Evolutionary conservation across 2,113 vertebrate species (phyloP).

Genomic region (Sander lucioperca): DNA sequence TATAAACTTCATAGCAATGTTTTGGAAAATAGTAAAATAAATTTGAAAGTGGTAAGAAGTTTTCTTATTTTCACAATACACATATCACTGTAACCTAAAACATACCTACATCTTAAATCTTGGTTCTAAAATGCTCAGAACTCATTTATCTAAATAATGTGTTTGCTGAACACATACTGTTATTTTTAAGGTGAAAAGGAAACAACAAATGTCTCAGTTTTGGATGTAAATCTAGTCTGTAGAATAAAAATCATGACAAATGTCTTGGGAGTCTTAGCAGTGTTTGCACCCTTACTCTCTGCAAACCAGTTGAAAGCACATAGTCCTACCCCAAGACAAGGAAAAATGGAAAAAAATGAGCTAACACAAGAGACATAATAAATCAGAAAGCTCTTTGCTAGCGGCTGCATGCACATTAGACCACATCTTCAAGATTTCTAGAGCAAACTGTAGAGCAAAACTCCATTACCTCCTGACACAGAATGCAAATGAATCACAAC

Average conservation of each 20-base stretch:
- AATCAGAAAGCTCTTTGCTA: conserved; percentile 95
- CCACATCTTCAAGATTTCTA: conserved; percentile 98
- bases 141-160: neutral
- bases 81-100: neutral
- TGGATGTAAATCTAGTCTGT: conserved; percentile 53
- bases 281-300: conserved; percentile 41
- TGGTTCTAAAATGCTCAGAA: neutral
- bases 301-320: conserved; percentile 43
- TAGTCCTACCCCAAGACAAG: conserved; percentile 62
- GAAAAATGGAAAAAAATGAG: conserved; percentile 63
- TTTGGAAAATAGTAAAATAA: neutral
- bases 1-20: neutral
- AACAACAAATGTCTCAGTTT: conserved; percentile 24
- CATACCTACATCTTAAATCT: neutral
- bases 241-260: conserved; percentile 58
- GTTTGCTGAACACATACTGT: neutral
- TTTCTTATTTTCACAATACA: neutral
- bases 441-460: conserved; percentile 97
- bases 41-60: neutral
- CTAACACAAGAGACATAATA: conserved; percentile 87
- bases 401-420: conserved; percentile 99
- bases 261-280: conserved; percentile 31
- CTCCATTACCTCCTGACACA: conserved; percentile 99
- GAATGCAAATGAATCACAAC: conserved; percentile 99
- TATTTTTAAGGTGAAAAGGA: conserved; percentile 5